phyloP scores from a whole-genome alignment of 2,888 invertebrate genomes.

The Anagyrus pseudococci region DNA sequence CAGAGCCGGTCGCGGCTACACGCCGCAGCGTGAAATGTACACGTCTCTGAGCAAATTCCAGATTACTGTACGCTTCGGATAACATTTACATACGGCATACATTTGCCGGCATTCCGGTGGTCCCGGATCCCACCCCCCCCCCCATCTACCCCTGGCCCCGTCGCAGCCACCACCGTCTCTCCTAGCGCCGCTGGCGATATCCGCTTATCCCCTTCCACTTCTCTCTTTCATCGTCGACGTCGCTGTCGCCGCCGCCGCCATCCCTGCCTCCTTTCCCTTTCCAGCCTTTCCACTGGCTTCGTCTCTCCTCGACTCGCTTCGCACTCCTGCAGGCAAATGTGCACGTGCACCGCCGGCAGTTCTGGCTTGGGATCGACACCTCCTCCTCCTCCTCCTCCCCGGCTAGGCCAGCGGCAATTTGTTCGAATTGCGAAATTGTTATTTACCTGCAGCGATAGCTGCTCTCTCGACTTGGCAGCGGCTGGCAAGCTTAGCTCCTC shows the following conservation, averaged over 20 bases:
- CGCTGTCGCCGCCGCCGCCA: neutral
- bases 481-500: too few relatives aligned
- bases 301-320: neutral
- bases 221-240: neutral
- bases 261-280: neutral
- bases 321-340: neutral
- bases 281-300: neutral
- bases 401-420: slow-evolving; percentile 15
- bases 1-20: neutral
- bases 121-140: slow-evolving; percentile 34
- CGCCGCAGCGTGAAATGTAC: slow-evolving; percentile 43
- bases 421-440: slow-evolving; percentile 42
- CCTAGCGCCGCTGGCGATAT: slow-evolving; percentile 39
- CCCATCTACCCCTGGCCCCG: slow-evolving; percentile 33
- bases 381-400: neutral
- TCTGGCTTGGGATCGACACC: neutral
- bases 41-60: slow-evolving; percentile 54
- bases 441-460: slow-evolving; percentile 36
- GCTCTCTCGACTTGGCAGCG: neutral
- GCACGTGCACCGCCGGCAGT: neutral
- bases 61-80: slow-evolving; percentile 53
- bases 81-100: slow-evolving; percentile 57
- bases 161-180: slow-evolving; percentile 8
- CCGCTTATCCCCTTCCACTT: slow-evolving; percentile 22
- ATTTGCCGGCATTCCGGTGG: slow-evolving; percentile 48